Conservation (phyloP, 53 echinoderm and acorn worm species). For the Crossaster papposus region DNA sequence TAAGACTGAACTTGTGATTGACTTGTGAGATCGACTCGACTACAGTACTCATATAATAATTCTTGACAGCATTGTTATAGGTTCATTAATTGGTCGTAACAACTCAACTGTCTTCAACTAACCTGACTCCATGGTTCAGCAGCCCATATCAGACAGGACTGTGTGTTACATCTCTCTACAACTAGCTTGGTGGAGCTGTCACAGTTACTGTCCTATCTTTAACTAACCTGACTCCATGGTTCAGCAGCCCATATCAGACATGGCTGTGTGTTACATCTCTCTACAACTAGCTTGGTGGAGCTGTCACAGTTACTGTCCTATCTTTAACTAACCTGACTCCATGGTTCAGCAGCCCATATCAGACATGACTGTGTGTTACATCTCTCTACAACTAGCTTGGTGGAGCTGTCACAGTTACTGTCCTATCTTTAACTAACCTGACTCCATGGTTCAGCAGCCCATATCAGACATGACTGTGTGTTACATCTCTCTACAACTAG, state of each 20-base stretch:
- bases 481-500: slow-evolving; percentile 75
- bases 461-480: slow-evolving; percentile 71
- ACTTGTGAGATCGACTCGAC: too few relatives aligned
- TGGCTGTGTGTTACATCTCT: slow-evolving; percentile 72
- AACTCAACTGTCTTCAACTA: slow-evolving; percentile 8
- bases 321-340: slow-evolving; percentile 74
- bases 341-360: slow-evolving; percentile 70
- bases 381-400: slow-evolving; percentile 60
- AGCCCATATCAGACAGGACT: slow-evolving; percentile 80
- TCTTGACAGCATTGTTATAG: too few relatives aligned
- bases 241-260: slow-evolving; percentile 80
- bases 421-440: slow-evolving; percentile 71
- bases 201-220: slow-evolving; percentile 64
- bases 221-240: slow-evolving; percentile 80
- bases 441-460: slow-evolving; percentile 75
- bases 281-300: slow-evolving; percentile 51
- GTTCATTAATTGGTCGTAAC: too few relatives aligned
- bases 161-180: slow-evolving; percentile 73
- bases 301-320: slow-evolving; percentile 73
- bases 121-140: slow-evolving; percentile 74
- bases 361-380: slow-evolving; percentile 83
- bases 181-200: slow-evolving; percentile 59
- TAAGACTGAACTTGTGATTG: too few relatives aligned
- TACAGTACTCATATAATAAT: too few relatives aligned
- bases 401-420: slow-evolving; percentile 67